Evolutionary conservation across 2,113 vertebrate genomes (phyloP).

Genomic region (Barnardius zonarius): DNA sequence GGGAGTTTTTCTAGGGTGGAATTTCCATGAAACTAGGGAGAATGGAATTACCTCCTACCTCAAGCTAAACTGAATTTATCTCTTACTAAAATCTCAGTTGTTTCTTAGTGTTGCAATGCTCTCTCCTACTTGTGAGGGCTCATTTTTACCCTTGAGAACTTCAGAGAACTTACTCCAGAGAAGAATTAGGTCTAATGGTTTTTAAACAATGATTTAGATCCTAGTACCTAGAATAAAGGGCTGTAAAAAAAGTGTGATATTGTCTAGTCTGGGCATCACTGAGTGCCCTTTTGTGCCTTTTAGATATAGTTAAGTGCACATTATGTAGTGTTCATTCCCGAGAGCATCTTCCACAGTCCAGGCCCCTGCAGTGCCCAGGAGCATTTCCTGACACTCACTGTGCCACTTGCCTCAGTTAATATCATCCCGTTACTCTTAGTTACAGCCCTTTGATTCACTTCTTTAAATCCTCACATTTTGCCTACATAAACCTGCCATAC

Average conservation of each 20-base stretch:
- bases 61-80: conserved; percentile 18
- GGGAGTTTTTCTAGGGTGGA: background rate
- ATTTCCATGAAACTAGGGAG: conserved; percentile 18
- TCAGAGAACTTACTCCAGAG: background rate
- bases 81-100: background rate
- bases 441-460: background rate
- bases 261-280: background rate
- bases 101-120: background rate
- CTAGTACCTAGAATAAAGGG: background rate
- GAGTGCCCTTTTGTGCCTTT: background rate
- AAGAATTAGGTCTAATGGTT: background rate
- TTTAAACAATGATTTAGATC: conserved; percentile 11
- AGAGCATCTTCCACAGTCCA: background rate
- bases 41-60: conserved; percentile 20
- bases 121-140: background rate
- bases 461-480: conserved; percentile 16
- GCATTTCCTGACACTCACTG: background rate
- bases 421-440: conserved; percentile 25
- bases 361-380: background rate
- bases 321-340: background rate
- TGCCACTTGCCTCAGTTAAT: conserved; percentile 18
- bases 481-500: conserved; percentile 27
- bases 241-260: background rate
- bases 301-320: background rate
- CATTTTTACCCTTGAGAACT: conserved; percentile 21